Base-by-base conservation (phyloP, 2,888 invertebrate genomes). In the Helleia helle region DNA sequence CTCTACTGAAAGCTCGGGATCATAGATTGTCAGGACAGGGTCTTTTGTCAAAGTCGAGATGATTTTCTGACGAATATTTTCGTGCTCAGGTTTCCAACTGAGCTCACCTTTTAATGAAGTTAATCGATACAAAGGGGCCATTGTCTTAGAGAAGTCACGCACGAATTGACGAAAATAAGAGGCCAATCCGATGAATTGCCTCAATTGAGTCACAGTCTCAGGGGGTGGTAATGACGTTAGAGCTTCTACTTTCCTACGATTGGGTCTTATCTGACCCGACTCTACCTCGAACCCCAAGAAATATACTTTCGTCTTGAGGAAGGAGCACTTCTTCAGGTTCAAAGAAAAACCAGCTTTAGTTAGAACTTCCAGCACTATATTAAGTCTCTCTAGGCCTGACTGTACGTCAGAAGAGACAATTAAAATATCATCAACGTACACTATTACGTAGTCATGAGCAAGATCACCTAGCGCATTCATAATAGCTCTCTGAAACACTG, bases 401-500 rank as follows among this genome's bases (percentile, higher is more conserved):
- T 43, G 37, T 22, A 30, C 31, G 18, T 37, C 17, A 4, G 26
- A 4, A 7, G 50, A 46, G 26, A 50, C 48, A 0, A 40, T 41
- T 0, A 58, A 14, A 2, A 59, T 52, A 17, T 61, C 59, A 41
- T 59, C 59, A 0, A 59, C 43, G 12, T 60, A 60, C 0, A 58
- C 55, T 1, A 52, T 50, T 8, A 41, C 46, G 29, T 36, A 36
- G n/a, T 13, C n/a, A n/a, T n/a, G n/a, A n/a, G n/a, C n/a, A n/a
- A n/a, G n/a, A n/a, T n/a, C n/a, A n/a, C n/a, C n/a, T 18, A 47
- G 13, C 0, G 52, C 50, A 7, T 25, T 39, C 34, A 46, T 49
- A 1, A 51, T 52, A 9, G 43, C 36, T 2, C 49, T 17, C 24
- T 51, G 52, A 37, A 69, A 68, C 6, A 59, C 58, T 2, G 60